Evolutionary conservation across 1,140 invertebrate genomes (phyloP).

Genomic region (Calycopis cecrops): DNA sequence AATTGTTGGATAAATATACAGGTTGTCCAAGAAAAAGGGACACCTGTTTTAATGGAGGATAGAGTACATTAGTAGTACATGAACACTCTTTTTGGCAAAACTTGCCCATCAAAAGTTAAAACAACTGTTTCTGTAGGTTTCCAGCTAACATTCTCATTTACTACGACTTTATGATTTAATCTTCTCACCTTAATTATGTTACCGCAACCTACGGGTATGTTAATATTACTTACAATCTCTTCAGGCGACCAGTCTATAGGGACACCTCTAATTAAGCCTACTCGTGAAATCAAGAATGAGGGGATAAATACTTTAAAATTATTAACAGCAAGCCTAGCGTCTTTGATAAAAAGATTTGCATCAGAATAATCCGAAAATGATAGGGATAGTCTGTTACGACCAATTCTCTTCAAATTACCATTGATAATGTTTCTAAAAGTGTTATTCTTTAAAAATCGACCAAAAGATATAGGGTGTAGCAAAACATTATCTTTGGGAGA

Average conservation of each 20-base stretch:
- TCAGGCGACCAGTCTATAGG: conserved; percentile 21
- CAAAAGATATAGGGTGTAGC: conserved; percentile 20
- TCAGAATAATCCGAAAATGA: conserved; percentile 11
- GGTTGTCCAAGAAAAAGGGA: too few species aligned
- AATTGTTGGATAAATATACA: conserved; percentile 26
- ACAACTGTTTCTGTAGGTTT: conserved; percentile 25
- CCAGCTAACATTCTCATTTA: conserved; percentile 18
- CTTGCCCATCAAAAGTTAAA: conserved; percentile 26
- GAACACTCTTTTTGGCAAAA: conserved; percentile 22
- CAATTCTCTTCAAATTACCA: conserved; percentile 16
- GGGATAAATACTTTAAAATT: conserved; percentile 21
- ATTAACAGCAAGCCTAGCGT: not conserved
- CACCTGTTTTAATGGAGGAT: too few species aligned
- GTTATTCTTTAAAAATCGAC: conserved; percentile 16
- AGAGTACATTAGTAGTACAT: conserved; percentile 19
- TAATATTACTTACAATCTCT: conserved; percentile 18
- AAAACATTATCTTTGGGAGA: conserved; percentile 5
- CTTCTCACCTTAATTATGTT: conserved; percentile 23
- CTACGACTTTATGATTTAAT: conserved; percentile 19
- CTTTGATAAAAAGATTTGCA: conserved; percentile 22
- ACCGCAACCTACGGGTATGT: conserved; percentile 21
- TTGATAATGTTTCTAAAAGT: conserved; percentile 16
- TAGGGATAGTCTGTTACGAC: conserved; percentile 21
- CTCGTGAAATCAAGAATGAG: too few species aligned
- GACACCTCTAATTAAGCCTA: conserved; percentile 25